A percentile compares a stretch with the other conserved stretches of the same genome.
Conservation (phyloP, 2,888 invertebrate genomes). For the Desoria tigrina region DNA sequence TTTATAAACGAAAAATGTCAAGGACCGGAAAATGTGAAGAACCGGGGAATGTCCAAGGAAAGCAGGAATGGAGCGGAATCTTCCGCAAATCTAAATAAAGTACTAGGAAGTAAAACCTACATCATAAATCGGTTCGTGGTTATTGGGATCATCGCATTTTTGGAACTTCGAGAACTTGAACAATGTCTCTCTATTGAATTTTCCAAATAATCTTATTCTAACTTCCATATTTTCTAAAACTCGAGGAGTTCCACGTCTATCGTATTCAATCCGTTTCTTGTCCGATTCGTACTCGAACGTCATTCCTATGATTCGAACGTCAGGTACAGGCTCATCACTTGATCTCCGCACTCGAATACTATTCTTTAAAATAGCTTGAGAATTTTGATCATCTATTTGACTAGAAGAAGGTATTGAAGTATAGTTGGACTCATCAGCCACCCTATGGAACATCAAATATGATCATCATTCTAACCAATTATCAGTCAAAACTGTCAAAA, state of each 20-base stretch:
- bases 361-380: neutral
- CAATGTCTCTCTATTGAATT: slow-evolving; percentile 23
- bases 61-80: no score
- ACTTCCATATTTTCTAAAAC: slow-evolving; percentile 37
- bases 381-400: neutral
- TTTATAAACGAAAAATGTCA: no score
- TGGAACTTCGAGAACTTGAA: slow-evolving; percentile 44
- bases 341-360: neutral
- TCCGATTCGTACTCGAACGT: slow-evolving; percentile 42
- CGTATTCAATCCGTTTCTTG: slow-evolving; percentile 40
- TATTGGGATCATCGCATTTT: slow-evolving; percentile 39
- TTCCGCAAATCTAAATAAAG: no score
- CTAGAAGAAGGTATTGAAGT: neutral
- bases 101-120: no score
- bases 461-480: no score
- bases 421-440: no score
- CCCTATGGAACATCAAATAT: no score
- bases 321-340: neutral
- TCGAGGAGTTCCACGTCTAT: slow-evolving; percentile 24
- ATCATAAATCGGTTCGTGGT: no score
- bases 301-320: slow-evolving; percentile 33
- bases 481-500: no score
- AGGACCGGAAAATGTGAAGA: no score
- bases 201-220: slow-evolving; percentile 37
- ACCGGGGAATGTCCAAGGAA: no score